Base-by-base conservation (phyloP, 2,113 vertebrate genomes). In the Galbula dea region DNA sequence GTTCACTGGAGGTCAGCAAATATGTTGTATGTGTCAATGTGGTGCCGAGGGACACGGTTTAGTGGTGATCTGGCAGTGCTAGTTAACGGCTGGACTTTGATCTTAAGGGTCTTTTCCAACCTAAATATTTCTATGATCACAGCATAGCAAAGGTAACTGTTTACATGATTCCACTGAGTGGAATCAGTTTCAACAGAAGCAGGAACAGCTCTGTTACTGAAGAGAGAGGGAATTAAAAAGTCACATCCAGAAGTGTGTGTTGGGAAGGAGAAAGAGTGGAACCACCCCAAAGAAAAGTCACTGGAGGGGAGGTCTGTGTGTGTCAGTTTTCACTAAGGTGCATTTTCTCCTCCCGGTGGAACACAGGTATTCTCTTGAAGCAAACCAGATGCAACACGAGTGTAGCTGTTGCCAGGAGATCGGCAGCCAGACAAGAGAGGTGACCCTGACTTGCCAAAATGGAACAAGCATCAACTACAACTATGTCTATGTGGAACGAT, bases 361-460 rank as follows among this genome's bases (percentile, higher is more conserved):
- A 82, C 10, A 30, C 94, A 99, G 99, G 66, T 99, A 99, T 87
- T 99, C 98, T 21, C 15, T 86, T 34, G 97, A 97, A 66, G 91
- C 98, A 6, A 98, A 98, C 86, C 37, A 52, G 41, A 96, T 99
- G 95, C 79, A 97, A 41, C 97, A 95, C 1, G 10, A 80, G 0
- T 99, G 99, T 49, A 85, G 94, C 8, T 99, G 99, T 93, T 99
- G 99, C 96, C 97, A 95, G 37, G 98, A 99, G 77, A 48, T 11
- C 30, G 48, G 18, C 37, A 97, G 93, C 73, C 98, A 97, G 26
- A 59, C 36, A 76, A 96, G 74, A 89, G 34, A 95, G 6, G 98
- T 98, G 93, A 94, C 94, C 34, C 58, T 99, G 92, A 95, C 11
- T 32, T 99, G 99, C 43, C 75, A 39, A 0, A 69, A 98, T 1